Conservation (phyloP, 2,113 vertebrate species). For the Petroica traversi region DNA sequence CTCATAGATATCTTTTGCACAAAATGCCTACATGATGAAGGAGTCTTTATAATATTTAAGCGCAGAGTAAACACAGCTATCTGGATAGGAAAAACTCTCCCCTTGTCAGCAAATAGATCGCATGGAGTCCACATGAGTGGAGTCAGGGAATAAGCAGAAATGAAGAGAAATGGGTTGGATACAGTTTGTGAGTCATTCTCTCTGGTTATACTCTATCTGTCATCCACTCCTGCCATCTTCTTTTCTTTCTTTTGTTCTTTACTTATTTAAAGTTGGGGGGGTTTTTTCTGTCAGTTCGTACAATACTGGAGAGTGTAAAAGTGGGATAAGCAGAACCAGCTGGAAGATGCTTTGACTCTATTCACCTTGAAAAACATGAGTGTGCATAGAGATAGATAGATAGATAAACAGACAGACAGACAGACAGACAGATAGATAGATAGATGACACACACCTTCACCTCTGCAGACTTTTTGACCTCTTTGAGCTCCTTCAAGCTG, state of each 20-base stretch:
- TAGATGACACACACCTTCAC: background rate
- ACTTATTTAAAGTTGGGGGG: background rate
- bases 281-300: background rate
- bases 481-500: background rate
- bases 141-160: background rate
- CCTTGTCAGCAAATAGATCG: background rate
- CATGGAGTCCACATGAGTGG: background rate
- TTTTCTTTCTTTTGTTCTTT: background rate
- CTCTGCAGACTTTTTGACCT: background rate
- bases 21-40: background rate
- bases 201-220: background rate
- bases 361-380: background rate
- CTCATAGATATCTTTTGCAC: background rate
- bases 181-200: background rate
- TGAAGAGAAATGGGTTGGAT: background rate
- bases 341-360: background rate
- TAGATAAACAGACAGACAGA: no score
- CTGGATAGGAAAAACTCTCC: background rate
- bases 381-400: no score
- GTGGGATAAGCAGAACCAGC: background rate
- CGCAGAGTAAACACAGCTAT: background rate
- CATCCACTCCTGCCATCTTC: background rate
- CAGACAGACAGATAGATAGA: background rate
- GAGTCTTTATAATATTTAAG: background rate
- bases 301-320: background rate